Percentiles rank a stretch among this genome's conserved stretches.
phyloP scores from a whole-genome alignment of 1,140 invertebrate species.

The Danaus melanippus region DNA sequence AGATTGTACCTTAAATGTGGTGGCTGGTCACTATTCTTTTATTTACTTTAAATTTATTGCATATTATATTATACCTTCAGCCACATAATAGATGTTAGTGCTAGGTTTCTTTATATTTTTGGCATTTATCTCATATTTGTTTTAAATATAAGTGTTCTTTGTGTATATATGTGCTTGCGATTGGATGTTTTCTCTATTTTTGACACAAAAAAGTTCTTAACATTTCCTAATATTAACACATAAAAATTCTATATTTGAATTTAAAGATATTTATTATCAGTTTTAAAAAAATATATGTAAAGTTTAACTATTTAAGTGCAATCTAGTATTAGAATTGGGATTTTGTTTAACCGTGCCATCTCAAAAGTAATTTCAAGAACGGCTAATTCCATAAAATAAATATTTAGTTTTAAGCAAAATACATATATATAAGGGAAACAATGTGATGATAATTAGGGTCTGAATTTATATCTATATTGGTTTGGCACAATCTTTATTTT shows the following conservation, averaged over 20 bases:
- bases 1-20: slow-evolving; percentile 16
- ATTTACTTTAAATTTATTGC: slow-evolving; percentile 27
- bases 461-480: slow-evolving; percentile 40
- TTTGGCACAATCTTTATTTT: slow-evolving; percentile 45
- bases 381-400: slow-evolving; percentile 18
- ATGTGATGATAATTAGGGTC: slow-evolving; percentile 63
- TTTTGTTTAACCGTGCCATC: slow-evolving; percentile 50
- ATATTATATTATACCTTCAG: slow-evolving; percentile 23
- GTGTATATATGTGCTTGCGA: slow-evolving; percentile 29
- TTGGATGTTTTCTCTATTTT: slow-evolving; percentile 19
- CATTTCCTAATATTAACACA: slow-evolving; percentile 5
- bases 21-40: slow-evolving; percentile 18
- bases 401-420: slow-evolving; percentile 23
- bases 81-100: slow-evolving; percentile 17
- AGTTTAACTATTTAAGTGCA: slow-evolving; percentile 34
- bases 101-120: slow-evolving; percentile 23
- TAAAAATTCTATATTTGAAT: slow-evolving; percentile 7
- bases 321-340: slow-evolving; percentile 40
- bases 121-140: slow-evolving; percentile 29
- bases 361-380: slow-evolving; percentile 6
- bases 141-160: slow-evolving; percentile 24
- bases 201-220: slow-evolving; percentile 14
- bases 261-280: slow-evolving; percentile 23
- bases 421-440: slow-evolving; percentile 33
- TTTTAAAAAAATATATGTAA: slow-evolving; percentile 24